Evolutionary conservation across 2,888 invertebrate species (phyloP).

Genomic region (Pterobdella sp.): DNA sequence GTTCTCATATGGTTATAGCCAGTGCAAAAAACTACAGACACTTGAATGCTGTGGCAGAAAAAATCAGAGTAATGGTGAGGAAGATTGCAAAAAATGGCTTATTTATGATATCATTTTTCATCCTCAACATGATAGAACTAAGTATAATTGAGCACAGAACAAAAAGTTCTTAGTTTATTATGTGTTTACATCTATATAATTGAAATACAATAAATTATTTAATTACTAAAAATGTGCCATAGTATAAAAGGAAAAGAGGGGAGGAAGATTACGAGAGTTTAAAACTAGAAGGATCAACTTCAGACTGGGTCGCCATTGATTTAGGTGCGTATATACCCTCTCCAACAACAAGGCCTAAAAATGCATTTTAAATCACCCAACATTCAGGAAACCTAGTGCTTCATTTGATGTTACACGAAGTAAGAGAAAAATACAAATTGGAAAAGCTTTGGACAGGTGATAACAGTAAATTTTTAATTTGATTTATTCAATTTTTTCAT

Average conservation of each 20-base stretch:
- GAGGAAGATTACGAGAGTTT: neutral
- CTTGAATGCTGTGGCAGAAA: constrained; percentile 45
- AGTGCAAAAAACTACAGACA: constrained; percentile 54
- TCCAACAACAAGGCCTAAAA: neutral
- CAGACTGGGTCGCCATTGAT: neutral
- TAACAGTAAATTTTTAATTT: constrained; percentile 24
- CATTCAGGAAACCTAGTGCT: constrained; percentile 78
- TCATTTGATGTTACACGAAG: constrained; percentile 70
- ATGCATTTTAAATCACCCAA: neutral
- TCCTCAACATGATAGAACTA: neutral
- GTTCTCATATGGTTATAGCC: constrained; percentile 74
- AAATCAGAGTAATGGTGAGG: constrained; percentile 44
- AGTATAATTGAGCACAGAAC: neutral
- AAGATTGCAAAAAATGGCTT: neutral
- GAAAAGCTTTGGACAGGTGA: constrained; percentile 87
- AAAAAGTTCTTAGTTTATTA: neutral
- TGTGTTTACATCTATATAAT: constrained; percentile 11
- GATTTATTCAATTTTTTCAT: constrained; percentile 1
- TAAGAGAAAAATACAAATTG: constrained; percentile 69
- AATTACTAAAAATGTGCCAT: neutral
- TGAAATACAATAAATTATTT: neutral
- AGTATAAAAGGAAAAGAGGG: neutral
- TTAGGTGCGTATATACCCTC: neutral
- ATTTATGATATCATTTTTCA: neutral
- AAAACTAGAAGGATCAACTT: neutral